Base-by-base conservation (phyloP, 2,113 vertebrate genomes). In the Lepus americanus region DNA sequence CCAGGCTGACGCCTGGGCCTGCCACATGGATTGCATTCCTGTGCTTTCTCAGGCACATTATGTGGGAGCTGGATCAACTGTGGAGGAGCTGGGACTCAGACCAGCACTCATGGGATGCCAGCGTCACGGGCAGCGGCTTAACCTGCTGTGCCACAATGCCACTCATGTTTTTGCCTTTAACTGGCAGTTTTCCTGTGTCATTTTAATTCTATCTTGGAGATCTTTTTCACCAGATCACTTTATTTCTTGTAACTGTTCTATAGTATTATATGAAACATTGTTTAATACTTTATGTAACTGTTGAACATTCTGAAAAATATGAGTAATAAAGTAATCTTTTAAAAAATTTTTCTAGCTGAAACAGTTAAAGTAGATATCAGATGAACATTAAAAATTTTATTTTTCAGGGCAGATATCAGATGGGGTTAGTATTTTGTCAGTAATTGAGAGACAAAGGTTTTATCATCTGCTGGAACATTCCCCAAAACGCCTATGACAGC, bases 291-390 rank as follows among this genome's bases (percentile, higher is more conserved):
- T 51, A 22, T 73, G 23, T 92, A 70, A 51, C 85, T 78, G 80
- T 76, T 33, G 67, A 53, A n/a, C 20, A 53, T 36, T 70, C 53
- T 89, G 17, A 72, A 88, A 89, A 55, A 72, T 81, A 20, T 80
- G 79, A 93, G 33, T 91, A 84, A 79, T 36, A 64, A 66, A 90
- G 20, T 73, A 70, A 87, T 77, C 14, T 25, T 76, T 96, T 73
- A 64, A 61, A 29, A 63, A 51, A 0, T 9, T 64, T 76, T 64
- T 55, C 2, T 2, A 70, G 39, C 31, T 82, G 77, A 78, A 86
- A 19, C 17, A 25, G 9, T 79, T 80, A 51, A 22, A 77, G 67
- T 44, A 89, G 63, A 92, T 49, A n/a, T 92, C 69, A 70, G 66
- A 33, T 73, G 17, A 84, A 29, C 51, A 94, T 79, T 77, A 66